Percentiles rank a stretch among this genome's conserved stretches.
These are phyloP conservation scores for Drosophila bunnanda DNA, from an alignment of 2,888 invertebrate species.

Conservation along the genomic window DNA sequence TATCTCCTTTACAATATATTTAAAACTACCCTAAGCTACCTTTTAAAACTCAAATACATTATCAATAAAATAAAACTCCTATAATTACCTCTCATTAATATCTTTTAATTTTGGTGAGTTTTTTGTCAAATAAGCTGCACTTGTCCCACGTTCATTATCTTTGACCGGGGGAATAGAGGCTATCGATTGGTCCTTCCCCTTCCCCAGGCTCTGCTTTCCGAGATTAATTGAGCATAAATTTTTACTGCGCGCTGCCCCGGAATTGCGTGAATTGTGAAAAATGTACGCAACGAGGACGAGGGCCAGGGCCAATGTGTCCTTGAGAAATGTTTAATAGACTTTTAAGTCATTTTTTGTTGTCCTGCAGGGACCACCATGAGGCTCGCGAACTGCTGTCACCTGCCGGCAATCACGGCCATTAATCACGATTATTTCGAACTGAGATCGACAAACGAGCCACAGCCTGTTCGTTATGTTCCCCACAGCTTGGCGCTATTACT, in stretches of 20 bases:
- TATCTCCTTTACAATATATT: too few species aligned
- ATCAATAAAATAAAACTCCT: not conserved
- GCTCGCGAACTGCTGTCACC: conserved; percentile 33
- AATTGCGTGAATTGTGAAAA: conserved; percentile 41
- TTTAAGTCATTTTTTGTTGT: conserved; percentile 45
- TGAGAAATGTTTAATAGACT: conserved; percentile 56
- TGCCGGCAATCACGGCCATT: conserved; percentile 47
- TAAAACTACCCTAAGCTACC: not conserved
- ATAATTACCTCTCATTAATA: not conserved
- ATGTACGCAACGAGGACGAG: conserved; percentile 8
- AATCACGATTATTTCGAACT: conserved; percentile 48
- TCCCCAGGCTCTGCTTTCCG: conserved; percentile 34
- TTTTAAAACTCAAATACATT: not conserved
- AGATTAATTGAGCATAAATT: conserved; percentile 63
- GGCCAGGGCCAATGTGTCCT: conserved; percentile 12
- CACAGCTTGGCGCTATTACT: conserved; percentile 29
- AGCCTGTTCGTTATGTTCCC: conserved; percentile 20
- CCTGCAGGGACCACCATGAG: conserved; percentile 1
- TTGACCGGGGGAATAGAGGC: conserved; percentile 19
- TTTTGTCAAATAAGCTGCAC: conserved; percentile 8
- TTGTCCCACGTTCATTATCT: conserved; percentile 26
- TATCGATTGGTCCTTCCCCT: conserved; percentile 30
- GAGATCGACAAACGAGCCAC: conserved; percentile 35
- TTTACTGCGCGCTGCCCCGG: conserved; percentile 41
- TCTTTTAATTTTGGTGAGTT: conserved; percentile 1